phyloP scores from a whole-genome alignment of 92 coral and sea anemone species.

The Metridium senile region DNA sequence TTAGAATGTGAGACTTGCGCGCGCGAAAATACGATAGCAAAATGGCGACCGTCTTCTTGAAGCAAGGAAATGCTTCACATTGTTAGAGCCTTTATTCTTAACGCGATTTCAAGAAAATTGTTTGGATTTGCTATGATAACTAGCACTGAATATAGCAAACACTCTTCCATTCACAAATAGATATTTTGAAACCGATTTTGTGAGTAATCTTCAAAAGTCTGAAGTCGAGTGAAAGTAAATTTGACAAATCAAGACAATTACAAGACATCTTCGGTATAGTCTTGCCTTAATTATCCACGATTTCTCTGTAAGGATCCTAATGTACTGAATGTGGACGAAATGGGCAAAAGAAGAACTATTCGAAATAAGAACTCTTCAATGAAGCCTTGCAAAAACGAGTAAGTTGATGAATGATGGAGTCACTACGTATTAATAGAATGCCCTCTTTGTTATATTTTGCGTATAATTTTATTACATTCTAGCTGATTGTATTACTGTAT shows the following conservation, averaged over 20 bases:
- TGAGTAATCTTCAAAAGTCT: background rate
- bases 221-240: background rate
- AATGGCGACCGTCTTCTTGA: constrained; percentile 60
- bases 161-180: background rate
- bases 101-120: background rate
- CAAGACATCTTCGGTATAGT: background rate
- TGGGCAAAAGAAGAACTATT: constrained; percentile 9
- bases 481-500: too few relatives aligned
- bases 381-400: background rate
- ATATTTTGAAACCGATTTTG: background rate
- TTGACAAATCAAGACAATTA: background rate
- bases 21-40: constrained; percentile 76
- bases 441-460: background rate
- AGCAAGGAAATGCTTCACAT: background rate
- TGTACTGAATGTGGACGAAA: background rate
- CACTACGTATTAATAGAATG: background rate
- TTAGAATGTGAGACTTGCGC: constrained; percentile 49
- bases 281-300: background rate
- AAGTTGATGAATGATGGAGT: background rate
- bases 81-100: constrained; percentile 1
- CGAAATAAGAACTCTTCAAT: background rate
- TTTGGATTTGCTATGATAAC: background rate
- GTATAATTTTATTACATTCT: background rate
- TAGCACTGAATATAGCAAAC: background rate
- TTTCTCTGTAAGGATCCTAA: background rate